Percentiles rank a stretch among this genome's conserved stretches.
These are phyloP conservation scores for Drosophila lacicola DNA, from an alignment of 2,888 invertebrate species.

Conservation along the genomic window DNA sequence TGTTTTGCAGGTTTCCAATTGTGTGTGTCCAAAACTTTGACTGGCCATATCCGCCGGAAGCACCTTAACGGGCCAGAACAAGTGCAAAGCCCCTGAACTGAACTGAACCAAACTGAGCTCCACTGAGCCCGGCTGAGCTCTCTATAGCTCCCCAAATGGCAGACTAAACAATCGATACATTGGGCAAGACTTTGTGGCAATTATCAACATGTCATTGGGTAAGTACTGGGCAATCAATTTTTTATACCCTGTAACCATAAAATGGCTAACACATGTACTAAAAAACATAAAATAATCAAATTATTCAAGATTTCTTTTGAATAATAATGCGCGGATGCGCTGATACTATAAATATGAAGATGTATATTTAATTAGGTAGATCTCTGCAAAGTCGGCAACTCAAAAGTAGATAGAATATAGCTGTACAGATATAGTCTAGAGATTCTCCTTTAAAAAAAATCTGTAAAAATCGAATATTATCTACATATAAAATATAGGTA, in stretches of 20 bases:
- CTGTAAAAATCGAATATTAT: too few relatives aligned
- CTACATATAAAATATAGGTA: too few relatives aligned
- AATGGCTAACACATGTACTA: background rate
- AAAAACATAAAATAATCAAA: slow-evolving; percentile 2
- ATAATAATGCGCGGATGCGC: too few relatives aligned
- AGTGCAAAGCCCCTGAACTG: slow-evolving; percentile 71
- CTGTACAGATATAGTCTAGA: too few relatives aligned
- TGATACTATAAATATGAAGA: background rate
- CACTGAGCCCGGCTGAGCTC: background rate
- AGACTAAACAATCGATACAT: slow-evolving; percentile 36
- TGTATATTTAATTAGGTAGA: background rate
- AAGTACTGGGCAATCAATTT: slow-evolving; percentile 51
- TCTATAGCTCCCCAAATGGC: slow-evolving; percentile 20
- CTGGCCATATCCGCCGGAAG: slow-evolving; percentile 79
- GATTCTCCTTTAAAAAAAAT: too few relatives aligned
- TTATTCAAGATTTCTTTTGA: background rate
- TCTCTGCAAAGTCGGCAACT: too few relatives aligned
- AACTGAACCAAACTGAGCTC: slow-evolving; percentile 31
- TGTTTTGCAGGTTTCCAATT: slow-evolving; percentile 72
- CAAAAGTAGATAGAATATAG: too few relatives aligned
- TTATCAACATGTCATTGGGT: slow-evolving; percentile 76
- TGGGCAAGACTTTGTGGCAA: slow-evolving; percentile 37
- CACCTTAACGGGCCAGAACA: slow-evolving; percentile 75
- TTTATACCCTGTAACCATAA: slow-evolving; percentile 37
- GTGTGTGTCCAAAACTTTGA: slow-evolving; percentile 68